Base-by-base conservation (phyloP, 2,797 vertebrate genomes). In the Pempheris klunzingeri region DNA sequence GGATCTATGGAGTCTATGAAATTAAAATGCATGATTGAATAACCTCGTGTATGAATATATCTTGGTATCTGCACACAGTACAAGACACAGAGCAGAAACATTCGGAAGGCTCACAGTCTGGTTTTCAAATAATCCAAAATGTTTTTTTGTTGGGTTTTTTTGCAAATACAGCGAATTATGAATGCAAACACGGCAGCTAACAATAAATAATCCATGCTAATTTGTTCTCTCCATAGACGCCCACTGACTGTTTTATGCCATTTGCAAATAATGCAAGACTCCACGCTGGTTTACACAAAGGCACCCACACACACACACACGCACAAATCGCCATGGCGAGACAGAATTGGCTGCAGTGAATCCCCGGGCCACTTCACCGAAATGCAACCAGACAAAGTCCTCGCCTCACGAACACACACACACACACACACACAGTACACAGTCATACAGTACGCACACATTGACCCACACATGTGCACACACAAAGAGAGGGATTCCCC, bases 361-460 rank as follows among this genome's bases (percentile, higher is more conserved):
- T 85, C 84, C 72, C 67, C 14, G 4, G 78, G 86, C 78, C 15
- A 9, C 88, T 71, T 87, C 86, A 88, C 49, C 3, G 58, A 78
- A 80, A 91, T 81, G 62, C 72, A 82, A 82, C 63, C 71, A 87
- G 88, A 88, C 90, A 90, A 78, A 80, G 72, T 67, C 87, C 68
- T 83, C 43, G 39, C 65, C 62, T 63, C 81, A 57, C 55, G 64
- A 43, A 82, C 77, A 55, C 49, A 20, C 20, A 28, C 38, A 39
- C 39, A 76, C 17, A 41, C n/a, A 50, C 50, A 62, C 58, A 65
- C 60, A 44, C 11, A 15, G 34, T n/a, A n/a, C n/a, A 57, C 62
- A 57, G 41, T 58, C 62, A 60, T 49, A 30, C 73, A 18, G 32
- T 26, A 5, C 14, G 30, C 55, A 44, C 57, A 47, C 66, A 49